A percentile compares a stretch with the other conserved stretches of the same genome.
These are phyloP conservation scores for Eulemur rubriventer DNA, from an alignment of 2,797 vertebrate species.

Conservation along the genomic window DNA sequence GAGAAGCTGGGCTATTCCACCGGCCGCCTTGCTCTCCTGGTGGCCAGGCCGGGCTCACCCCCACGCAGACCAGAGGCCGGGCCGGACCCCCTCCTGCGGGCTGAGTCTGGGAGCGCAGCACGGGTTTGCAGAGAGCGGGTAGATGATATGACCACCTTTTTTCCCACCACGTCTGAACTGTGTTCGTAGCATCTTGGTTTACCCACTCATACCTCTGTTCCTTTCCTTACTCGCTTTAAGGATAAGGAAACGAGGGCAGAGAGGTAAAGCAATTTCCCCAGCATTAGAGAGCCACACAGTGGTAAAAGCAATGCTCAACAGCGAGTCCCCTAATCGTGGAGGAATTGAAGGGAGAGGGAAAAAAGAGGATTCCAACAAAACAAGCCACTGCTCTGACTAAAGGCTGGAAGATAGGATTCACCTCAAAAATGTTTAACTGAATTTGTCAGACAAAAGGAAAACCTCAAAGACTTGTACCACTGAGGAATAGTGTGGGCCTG, in stretches of 20 bases:
- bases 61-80: fast-evolving
- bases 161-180: fast-evolving
- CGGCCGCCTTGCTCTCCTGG: fast-evolving
- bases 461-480: background rate
- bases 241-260: background rate
- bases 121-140: background rate
- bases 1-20: fast-evolving
- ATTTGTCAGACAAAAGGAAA: background rate
- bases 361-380: background rate
- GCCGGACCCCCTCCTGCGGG: background rate
- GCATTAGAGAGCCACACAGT: background rate
- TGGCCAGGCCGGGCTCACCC: background rate
- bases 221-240: background rate
- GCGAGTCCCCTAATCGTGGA: background rate
- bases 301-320: background rate
- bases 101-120: background rate
- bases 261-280: background rate
- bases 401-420: background rate
- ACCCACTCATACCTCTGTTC: background rate
- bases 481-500: background rate
- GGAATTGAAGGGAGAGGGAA: background rate
- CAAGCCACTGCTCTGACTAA: fast-evolving
- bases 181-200: background rate
- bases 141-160: no score
- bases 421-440: background rate